Percentiles rank a stretch among this genome's conserved stretches.
These are phyloP conservation scores for Hippopotamus amphibius DNA, from an alignment of 2,113 vertebrate genomes.

Conservation along the genomic window DNA sequence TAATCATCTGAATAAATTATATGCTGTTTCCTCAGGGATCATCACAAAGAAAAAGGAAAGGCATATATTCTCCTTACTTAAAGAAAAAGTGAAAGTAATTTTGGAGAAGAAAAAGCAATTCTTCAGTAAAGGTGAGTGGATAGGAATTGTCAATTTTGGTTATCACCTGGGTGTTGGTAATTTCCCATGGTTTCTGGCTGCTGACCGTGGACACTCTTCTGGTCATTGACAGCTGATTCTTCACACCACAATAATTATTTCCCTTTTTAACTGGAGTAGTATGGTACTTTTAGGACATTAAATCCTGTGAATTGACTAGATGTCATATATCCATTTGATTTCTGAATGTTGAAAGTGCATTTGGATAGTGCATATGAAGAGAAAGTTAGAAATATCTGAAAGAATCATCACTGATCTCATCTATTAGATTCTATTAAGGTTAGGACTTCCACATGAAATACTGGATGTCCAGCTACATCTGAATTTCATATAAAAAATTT, in stretches of 20 bases:
- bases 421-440: not conserved
- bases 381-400: not conserved
- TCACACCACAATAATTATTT: fast-evolving
- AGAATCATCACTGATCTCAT: not conserved
- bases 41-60: not conserved
- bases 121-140: not conserved
- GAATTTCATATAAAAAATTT: not conserved
- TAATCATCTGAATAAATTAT: not conserved
- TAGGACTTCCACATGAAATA: not conserved
- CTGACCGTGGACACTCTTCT: not conserved
- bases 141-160: not conserved
- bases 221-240: not conserved
- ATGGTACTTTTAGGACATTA: not conserved
- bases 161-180: not conserved
- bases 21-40: not conserved
- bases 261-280: not conserved
- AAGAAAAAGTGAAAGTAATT: not conserved
- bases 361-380: not conserved
- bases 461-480: fast-evolving
- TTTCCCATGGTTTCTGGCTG: too few relatives aligned
- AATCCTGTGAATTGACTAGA: not conserved
- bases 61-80: not conserved
- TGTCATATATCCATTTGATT: not conserved
- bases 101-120: not conserved
- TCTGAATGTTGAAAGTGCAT: not conserved